Conservation (phyloP, 2,888 invertebrate genomes). For the Idaea biselata region DNA sequence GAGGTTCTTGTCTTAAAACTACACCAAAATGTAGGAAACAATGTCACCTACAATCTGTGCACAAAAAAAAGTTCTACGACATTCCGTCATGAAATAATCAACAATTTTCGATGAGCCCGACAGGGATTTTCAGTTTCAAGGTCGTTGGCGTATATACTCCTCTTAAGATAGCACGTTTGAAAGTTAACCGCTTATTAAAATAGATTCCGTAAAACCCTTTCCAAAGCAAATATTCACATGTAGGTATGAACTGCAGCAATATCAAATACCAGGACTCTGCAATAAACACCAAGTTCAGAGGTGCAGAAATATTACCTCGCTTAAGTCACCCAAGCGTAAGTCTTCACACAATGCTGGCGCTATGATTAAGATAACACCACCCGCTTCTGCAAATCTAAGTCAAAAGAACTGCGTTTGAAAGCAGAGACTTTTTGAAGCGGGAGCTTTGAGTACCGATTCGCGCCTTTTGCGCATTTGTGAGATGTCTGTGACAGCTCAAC, state of each 20-base stretch:
- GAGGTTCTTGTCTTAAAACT: no score
- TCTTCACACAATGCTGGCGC: conserved; percentile 56
- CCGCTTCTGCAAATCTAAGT: conserved; percentile 47
- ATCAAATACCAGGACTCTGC: background rate
- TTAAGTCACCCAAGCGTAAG: conserved; percentile 53
- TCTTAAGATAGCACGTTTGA: no score
- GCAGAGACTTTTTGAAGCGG: conserved; percentile 51
- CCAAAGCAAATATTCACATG: background rate
- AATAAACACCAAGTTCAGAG: conserved; percentile 41
- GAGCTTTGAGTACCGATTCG: conserved; percentile 23
- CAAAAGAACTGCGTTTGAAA: conserved; percentile 50
- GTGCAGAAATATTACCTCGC: conserved; percentile 60
- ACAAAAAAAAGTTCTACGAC: no score
- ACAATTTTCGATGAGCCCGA: no score
- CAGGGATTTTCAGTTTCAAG: no score
- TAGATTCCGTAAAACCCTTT: background rate
- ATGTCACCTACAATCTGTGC: no score
- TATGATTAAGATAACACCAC: conserved; percentile 69
- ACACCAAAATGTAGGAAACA: no score
- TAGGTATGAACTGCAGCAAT: background rate
- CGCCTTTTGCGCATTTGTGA: conserved; percentile 1
- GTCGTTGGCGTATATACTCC: no score
- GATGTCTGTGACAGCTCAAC: conserved; percentile 1
- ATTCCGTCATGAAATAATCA: no score
- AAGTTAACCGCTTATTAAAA: background rate